Evolutionary conservation across 2,113 vertebrate species (phyloP).

Genomic region (Formicarius rufipectus): DNA sequence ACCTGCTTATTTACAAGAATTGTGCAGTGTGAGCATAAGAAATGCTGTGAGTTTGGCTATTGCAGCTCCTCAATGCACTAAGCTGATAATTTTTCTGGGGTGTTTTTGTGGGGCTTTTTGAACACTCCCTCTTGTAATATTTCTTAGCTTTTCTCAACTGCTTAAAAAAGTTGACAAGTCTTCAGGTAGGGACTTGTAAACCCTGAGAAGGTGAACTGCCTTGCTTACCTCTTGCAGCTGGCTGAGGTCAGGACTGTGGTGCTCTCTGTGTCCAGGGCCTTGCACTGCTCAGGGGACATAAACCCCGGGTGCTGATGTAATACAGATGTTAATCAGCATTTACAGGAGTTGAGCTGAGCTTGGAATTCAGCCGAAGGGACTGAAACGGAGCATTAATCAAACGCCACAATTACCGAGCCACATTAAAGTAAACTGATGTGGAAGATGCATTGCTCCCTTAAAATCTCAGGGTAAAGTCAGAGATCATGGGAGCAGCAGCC

Average conservation of each 20-base stretch:
- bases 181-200: neutral
- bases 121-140: neutral
- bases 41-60: fast-evolving
- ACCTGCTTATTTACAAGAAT: neutral
- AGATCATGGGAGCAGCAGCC: neutral
- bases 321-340: constrained; percentile 20
- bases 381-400: neutral
- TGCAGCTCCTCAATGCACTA: neutral
- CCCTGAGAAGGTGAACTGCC: neutral
- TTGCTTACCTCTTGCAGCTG: neutral
- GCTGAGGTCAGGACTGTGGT: fast-evolving
- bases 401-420: neutral
- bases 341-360: neutral
- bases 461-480: neutral
- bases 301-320: neutral
- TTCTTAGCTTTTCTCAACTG: neutral
- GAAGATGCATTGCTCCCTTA: neutral
- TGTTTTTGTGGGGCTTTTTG: neutral
- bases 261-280: neutral
- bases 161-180: neutral
- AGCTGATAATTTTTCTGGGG: neutral
- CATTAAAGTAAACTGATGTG: neutral
- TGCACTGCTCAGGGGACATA: neutral
- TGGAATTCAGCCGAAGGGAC: constrained; percentile 6
- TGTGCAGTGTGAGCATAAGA: neutral